Base-by-base conservation (phyloP, 2,797 vertebrate genomes). In the Ctenopoma kingsleyae region DNA sequence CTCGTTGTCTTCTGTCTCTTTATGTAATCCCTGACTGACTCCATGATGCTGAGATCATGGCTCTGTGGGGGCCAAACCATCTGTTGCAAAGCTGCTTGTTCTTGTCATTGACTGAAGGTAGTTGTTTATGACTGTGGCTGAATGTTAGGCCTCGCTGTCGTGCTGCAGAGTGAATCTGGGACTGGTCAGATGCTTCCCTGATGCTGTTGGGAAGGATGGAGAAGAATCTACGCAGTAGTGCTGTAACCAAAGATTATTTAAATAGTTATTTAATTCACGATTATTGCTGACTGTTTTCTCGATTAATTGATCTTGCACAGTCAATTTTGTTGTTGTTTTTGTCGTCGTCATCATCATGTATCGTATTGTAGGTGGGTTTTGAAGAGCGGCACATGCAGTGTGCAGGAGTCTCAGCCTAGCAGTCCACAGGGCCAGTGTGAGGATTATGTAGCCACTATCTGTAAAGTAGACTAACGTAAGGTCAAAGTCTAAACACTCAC, bases 401-500 rank as follows among this genome's bases (percentile, higher is more conserved):
- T 44, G 22, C 22, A 12, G 2, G 3, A 16, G 7, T 27, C 35
- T 3, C n/a, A 20, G 32, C 32, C 0, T 12, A 43, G 48, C n/a
- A 41, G 30, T 12, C 38, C 11, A 30, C 49, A 27, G 25, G 13
- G 16, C 9, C 6, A 41, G 3, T 32, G 25, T 36, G 35, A 35
- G 43, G 36, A 3, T 66, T 57, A 25, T 67, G 22, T 38, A 12
- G 49, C 19, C 54, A 46, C 35, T 32, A 49, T 57, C 48, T 50
- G 44, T 10, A 55, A 40, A 49, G 38, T 40, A 22, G 38, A 62
- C 41, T 57, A 32, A 74, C 3, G 16, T 44, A 4, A 38, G 74
- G 64, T 71, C 67, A 56, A 65, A 67, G 55, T 66, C 36, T 51
- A 49, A 41, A 11, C 50, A 36, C 3, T 30, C 20, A 20, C 13